Conservation (phyloP, 2,888 invertebrate species). For the Thera britannica region DNA sequence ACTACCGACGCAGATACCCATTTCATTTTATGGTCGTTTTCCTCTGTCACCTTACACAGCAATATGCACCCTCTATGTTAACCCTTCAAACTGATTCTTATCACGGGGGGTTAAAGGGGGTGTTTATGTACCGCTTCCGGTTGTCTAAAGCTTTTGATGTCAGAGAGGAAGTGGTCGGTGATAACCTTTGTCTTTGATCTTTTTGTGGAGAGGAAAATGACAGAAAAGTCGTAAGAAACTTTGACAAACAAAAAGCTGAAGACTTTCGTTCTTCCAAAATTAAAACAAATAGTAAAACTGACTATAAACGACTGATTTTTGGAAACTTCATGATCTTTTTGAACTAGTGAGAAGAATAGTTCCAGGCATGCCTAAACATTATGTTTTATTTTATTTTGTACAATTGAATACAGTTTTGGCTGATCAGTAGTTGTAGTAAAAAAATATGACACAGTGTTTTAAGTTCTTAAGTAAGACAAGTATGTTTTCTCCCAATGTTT, state of each 20-base stretch:
- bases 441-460: too few species aligned
- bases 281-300: neutral
- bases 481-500: neutral
- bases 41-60: constrained; percentile 28
- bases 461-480: neutral
- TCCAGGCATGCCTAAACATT: too few species aligned
- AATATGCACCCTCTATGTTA: constrained; percentile 27
- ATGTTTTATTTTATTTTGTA: too few species aligned
- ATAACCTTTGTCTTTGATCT: constrained; percentile 29
- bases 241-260: neutral
- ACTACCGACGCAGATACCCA: constrained; percentile 12
- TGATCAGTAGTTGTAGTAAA: too few species aligned
- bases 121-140: constrained; percentile 40
- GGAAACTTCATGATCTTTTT: too few species aligned
- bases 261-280: neutral
- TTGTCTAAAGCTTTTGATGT: constrained; percentile 29
- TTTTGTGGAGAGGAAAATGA: constrained; percentile 14
- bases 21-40: constrained; percentile 13
- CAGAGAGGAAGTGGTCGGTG: constrained; percentile 16
- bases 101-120: constrained; percentile 35
- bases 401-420: too few species aligned
- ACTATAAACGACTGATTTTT: too few species aligned
- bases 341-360: too few species aligned
- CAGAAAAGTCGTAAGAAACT: neutral
- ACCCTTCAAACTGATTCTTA: constrained; percentile 34